Evolutionary conservation across 2,113 vertebrate species (phyloP).

Genomic region (Takifugu flavidus): DNA sequence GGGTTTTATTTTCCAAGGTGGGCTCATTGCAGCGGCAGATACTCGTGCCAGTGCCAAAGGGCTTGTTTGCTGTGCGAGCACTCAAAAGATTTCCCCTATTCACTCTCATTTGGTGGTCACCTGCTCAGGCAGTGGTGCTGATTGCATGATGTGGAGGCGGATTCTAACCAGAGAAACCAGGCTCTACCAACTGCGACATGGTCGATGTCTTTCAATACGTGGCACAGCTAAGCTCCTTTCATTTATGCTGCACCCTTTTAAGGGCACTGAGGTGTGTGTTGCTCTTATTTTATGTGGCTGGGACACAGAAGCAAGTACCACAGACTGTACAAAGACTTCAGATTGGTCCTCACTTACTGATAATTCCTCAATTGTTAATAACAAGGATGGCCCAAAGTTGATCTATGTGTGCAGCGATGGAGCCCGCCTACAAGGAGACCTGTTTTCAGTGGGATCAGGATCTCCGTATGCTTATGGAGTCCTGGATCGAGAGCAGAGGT

Average conservation of each 20-base stretch:
- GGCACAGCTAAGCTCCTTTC: constrained; percentile 79
- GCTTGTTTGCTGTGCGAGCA: constrained; percentile 73
- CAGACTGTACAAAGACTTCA: constrained; percentile 5
- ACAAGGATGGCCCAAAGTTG: constrained; percentile 72
- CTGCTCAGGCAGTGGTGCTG: constrained; percentile 80
- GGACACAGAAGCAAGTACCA: constrained; percentile 53
- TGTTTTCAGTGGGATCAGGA: constrained; percentile 85
- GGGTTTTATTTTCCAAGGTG: constrained; percentile 78
- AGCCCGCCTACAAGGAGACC: constrained; percentile 69
- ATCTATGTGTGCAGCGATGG: constrained; percentile 85
- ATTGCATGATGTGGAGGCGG: constrained; percentile 79
- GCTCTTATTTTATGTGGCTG: constrained; percentile 82
- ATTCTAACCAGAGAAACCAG: constrained; percentile 75
- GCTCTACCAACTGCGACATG: constrained; percentile 74
- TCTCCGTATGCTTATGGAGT: constrained; percentile 83
- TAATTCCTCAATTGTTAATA: constrained; percentile 10
- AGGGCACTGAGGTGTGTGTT: constrained; percentile 81
- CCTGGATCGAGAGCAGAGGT: constrained; percentile 72
- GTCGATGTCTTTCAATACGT: constrained; percentile 70
- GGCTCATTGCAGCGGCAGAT: constrained; percentile 82
- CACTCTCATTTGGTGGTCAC: constrained; percentile 80
- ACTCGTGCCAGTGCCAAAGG: constrained; percentile 78
- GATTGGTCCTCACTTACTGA: constrained; percentile 1
- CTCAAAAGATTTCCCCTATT: constrained; percentile 77
- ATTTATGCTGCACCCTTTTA: constrained; percentile 75